A percentile compares a stretch with the other conserved stretches of the same genome.
Evolutionary conservation across 2,888 invertebrate species (phyloP).

Genomic region (Pycnomerus fuliginosus): DNA sequence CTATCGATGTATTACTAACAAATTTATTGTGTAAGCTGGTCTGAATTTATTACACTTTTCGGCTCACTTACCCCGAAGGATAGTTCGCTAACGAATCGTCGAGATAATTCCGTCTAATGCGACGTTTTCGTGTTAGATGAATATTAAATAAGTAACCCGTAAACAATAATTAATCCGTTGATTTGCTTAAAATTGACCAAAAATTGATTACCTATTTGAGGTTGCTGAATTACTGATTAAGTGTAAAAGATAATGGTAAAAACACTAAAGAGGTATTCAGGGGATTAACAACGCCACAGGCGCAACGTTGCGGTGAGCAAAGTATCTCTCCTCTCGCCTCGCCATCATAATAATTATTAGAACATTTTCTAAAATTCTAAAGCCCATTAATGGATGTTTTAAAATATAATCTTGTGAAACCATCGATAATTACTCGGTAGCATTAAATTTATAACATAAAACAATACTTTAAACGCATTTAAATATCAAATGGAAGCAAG

Average conservation of each 20-base stretch:
- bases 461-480: constrained; percentile 48
- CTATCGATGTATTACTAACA: constrained; percentile 35
- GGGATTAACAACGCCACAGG: too few species aligned
- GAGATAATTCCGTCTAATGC: constrained; percentile 26
- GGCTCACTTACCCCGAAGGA: constrained; percentile 23
- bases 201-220: background rate
- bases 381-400: constrained; percentile 25
- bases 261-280: too few species aligned
- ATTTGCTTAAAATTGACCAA: background rate
- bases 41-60: constrained; percentile 35
- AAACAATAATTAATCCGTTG: constrained; percentile 6
- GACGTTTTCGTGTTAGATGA: constrained; percentile 24
- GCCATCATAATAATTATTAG: too few species aligned
- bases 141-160: constrained; percentile 20
- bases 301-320: too few species aligned
- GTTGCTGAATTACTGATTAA: too few species aligned
- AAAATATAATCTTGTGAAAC: constrained; percentile 22
- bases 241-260: too few species aligned
- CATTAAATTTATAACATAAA: constrained; percentile 46
- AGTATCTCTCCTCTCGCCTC: too few species aligned
- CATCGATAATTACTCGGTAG: constrained; percentile 37
- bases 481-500: constrained; percentile 45
- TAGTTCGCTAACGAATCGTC: constrained; percentile 25
- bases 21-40: constrained; percentile 35
- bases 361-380: constrained; percentile 15